Evolutionary conservation across 2,797 vertebrate species (phyloP), one percentile per base, ranked within the genome.

Genomic region (Naso thynnoides): DNA sequence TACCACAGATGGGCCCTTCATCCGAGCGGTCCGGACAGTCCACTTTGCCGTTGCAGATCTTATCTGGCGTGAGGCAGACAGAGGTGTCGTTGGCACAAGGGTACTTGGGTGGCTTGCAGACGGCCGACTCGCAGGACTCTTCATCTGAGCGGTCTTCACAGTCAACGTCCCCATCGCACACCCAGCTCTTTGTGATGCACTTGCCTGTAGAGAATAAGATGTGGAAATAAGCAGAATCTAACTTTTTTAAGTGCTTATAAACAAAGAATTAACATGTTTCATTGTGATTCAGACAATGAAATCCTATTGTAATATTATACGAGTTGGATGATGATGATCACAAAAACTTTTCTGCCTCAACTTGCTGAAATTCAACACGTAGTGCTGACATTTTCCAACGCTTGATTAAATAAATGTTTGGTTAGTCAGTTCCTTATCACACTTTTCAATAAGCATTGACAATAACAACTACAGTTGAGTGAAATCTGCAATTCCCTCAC

Each of bases 181-280:
- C 96, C 98, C 98, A 99, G 65, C 96, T 97, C 93, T 97, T 98
- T 89, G 97, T 99, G 94, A 99, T 97, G 86, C 98, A 99, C 93
- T 97, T 98, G 89, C 98, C 98, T 99, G 88, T 68, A 49, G 67
- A 60, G 33, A 26, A 71, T 2, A 8, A 49, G 7, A 50, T 13
- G 21, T 18, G 3, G n/a, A n/a, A n/a, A n/a, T n/a, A 53, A 5
- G 23, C 5, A 72, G 33, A 59, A 6, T 9, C 48, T 11, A 66
- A 44, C 4, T 53, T 11, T 49, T 53, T 11, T 31, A 47, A 54
- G 24, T 6, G 48, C 10, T 1, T 15, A n/a, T 29, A 36, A 36
- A 36, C 13, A 9, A 3, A 36, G 33, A 36, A 36, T 36, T 11
- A 36, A 36, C 33, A 36, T 9, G 23, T 65, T 39, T 26, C 2